phyloP scores from a whole-genome alignment of 1,140 invertebrate species.

The Phymastichus coffea region DNA sequence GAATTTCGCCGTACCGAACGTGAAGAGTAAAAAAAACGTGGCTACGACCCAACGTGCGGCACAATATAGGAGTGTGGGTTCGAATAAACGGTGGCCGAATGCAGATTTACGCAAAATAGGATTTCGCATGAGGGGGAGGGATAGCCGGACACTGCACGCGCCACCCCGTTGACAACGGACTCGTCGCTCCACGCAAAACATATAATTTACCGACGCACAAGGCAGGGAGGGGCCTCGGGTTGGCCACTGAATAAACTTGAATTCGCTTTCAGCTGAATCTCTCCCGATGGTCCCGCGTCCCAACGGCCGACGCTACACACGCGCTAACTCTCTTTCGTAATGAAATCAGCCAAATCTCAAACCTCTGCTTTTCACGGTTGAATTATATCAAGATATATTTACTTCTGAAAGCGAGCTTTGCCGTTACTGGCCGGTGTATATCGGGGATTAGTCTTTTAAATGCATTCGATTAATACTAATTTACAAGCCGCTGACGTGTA shows the following conservation, averaged over 20 bases:
- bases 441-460: too few relatives aligned
- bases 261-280: slow-evolving; percentile 18
- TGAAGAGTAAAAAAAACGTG: slow-evolving; percentile 1
- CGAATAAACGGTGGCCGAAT: slow-evolving; percentile 38
- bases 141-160: slow-evolving; percentile 32
- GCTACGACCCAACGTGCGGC: neutral
- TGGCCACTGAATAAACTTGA: slow-evolving; percentile 27
- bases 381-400: too few relatives aligned
- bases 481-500: too few relatives aligned
- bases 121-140: slow-evolving; percentile 31
- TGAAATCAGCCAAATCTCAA: slow-evolving; percentile 31
- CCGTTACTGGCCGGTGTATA: too few relatives aligned
- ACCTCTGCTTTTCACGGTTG: neutral
- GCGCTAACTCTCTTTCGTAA: slow-evolving; percentile 32
- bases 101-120: slow-evolving; percentile 49
- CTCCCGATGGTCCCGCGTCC: slow-evolving; percentile 25
- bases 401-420: too few relatives aligned
- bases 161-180: slow-evolving; percentile 29
- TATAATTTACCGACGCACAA: slow-evolving; percentile 32
- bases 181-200: slow-evolving; percentile 34
- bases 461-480: too few relatives aligned
- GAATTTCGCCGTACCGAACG: slow-evolving; percentile 30
- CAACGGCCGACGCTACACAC: slow-evolving; percentile 29
- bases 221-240: neutral
- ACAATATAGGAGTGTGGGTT: neutral